phyloP scores from a whole-genome alignment of 1,140 invertebrate species.

The Euwallacea fornicatus region DNA sequence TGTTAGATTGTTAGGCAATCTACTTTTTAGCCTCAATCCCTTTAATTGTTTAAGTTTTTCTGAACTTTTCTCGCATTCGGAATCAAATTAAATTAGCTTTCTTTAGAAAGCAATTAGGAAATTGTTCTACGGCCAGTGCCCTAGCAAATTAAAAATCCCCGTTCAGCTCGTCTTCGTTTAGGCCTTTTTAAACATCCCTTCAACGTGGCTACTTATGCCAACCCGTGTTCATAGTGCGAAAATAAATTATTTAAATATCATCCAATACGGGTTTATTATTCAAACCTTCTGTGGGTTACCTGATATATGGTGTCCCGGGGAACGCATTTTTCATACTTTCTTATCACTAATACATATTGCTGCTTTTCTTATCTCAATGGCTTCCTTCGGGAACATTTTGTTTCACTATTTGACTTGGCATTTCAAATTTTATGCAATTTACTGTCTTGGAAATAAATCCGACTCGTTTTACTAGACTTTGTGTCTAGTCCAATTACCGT shows the following conservation, averaged over 20 bases:
- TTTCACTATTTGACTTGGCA: conserved; percentile 11
- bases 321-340: conserved; percentile 18
- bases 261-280: conserved; percentile 13
- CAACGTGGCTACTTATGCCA: background rate
- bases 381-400: conserved; percentile 17
- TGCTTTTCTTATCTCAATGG: conserved; percentile 1
- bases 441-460: no score
- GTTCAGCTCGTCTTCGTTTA: background rate
- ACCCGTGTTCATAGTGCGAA: background rate
- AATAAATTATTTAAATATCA: conserved; percentile 6
- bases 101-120: conserved; percentile 18
- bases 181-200: background rate
- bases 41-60: conserved; percentile 32
- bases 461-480: no score
- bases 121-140: conserved; percentile 2
- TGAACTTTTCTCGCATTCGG: conserved; percentile 17
- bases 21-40: conserved; percentile 22
- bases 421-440: no score
- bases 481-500: no score
- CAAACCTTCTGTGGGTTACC: conserved; percentile 11
- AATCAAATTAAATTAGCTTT: conserved; percentile 23
- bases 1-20: conserved; percentile 24
- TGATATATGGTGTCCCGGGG: conserved; percentile 16
- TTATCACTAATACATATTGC: conserved; percentile 28
- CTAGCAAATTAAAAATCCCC: background rate